Base-by-base conservation (phyloP, 1,140 invertebrate species). In the Drosophila pallidifrons region DNA sequence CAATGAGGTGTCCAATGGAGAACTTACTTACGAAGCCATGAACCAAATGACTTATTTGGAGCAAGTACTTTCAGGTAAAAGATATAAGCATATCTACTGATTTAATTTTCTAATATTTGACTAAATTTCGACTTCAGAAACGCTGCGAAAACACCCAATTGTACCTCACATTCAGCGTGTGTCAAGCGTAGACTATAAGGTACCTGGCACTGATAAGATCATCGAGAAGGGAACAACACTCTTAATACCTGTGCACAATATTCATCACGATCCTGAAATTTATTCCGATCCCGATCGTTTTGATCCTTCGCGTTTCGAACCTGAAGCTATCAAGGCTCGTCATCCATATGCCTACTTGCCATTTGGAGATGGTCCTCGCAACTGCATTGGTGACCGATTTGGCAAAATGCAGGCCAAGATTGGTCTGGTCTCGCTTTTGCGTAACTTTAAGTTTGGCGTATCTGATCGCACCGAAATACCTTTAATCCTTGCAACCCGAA, bases 251-350 rank as follows among this genome's bases (percentile, higher is more conserved):
- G 20, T 25, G 20, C 20, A 25, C 20, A 25, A 25, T 0, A 25
- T 25, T 25, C 20, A 25, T 4, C 20, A 25, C 3, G 16, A 20
- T 20, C 16, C 16, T 1, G 15, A 15, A 15, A 15, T 15, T 15
- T 15, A 20, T 20, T 93, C 95, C 10, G 93, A 96, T 67, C 95
- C 96, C 1, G 92, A 95, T 25, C 81, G 73, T 11, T 96, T 95
- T 75, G 92, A 95, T 83, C 96, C 96, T 1, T 95, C 96, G 11
- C 92, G 95, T 75, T 96, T 96, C 79, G 75, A 93, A 1, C 91
- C 93, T 0, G 95, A 95, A 60, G 94, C 94, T 30, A 76, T 89
- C 6, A 71, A 79, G 13, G 82, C 88, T 15, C 92, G 95, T 0
- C 93, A 92, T 61, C 93, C 79, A 0, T 91, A 92, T 4, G 77